Evolutionary conservation across 2,797 vertebrate genomes (phyloP).

Genomic region (Linurgus olivaceus): DNA sequence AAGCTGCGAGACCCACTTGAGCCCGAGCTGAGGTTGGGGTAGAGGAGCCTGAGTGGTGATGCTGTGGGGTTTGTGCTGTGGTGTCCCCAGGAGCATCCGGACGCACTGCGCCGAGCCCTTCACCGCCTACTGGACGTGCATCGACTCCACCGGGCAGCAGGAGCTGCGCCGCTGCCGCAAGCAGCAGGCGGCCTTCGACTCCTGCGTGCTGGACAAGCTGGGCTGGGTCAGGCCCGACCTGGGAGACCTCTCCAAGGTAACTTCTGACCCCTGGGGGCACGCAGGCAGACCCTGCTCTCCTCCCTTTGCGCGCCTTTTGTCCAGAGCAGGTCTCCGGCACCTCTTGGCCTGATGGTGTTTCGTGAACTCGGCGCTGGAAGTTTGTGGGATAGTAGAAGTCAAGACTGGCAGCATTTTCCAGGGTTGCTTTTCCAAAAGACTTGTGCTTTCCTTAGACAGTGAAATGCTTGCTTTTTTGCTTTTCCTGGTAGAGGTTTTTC

Average conservation of each 20-base stretch:
- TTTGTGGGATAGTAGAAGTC: not conserved
- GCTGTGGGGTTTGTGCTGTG: not conserved
- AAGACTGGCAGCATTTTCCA: accelerated
- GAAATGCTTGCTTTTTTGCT: not conserved
- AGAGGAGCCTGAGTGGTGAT: accelerated
- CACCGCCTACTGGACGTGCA: constrained; percentile 95
- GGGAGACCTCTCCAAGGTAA: constrained; percentile 96
- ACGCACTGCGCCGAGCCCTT: constrained; percentile 92
- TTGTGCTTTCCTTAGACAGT: not conserved
- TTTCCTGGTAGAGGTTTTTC: not conserved
- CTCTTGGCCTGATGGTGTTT: not conserved
- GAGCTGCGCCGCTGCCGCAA: constrained; percentile 87
- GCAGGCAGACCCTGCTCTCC: not conserved
- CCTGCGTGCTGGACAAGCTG: constrained; percentile 92
- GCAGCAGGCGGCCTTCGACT: constrained; percentile 88
- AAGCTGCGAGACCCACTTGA: accelerated
- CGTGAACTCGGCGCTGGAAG: accelerated
- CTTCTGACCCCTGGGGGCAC: accelerated
- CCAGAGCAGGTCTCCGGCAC: not conserved
- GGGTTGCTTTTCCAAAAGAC: not conserved
- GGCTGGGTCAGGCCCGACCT: constrained; percentile 93
- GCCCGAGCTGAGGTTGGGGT: not conserved
- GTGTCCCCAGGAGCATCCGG: constrained; percentile 86
- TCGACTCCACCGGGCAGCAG: constrained; percentile 82
- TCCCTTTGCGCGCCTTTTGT: accelerated